Percentiles rank a stretch among this genome's conserved stretches.
These are phyloP conservation scores for Emys orbicularis DNA, from an alignment of 2,797 vertebrate genomes.

Conservation along the genomic window DNA sequence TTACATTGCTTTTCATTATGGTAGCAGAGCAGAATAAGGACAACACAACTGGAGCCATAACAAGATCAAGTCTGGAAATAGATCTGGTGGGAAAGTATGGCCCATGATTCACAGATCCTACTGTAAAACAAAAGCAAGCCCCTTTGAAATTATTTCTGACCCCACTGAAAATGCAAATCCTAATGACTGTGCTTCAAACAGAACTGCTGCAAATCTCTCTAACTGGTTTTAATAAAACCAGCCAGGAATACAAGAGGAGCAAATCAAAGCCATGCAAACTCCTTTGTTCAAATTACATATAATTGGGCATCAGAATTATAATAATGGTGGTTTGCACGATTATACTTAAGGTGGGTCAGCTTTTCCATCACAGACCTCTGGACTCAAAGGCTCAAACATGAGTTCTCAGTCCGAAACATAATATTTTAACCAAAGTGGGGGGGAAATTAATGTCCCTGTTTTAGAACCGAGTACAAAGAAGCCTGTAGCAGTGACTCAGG, in stretches of 20 bases:
- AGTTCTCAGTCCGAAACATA: neutral
- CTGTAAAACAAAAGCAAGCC: constrained; percentile 5
- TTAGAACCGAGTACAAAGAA: accelerated
- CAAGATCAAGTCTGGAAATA: accelerated
- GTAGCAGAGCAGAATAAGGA: neutral
- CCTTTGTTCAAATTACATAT: constrained; percentile 49
- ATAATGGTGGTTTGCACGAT: constrained; percentile 35
- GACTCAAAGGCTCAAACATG: neutral
- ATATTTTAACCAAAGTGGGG: neutral
- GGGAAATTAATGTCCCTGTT: neutral
- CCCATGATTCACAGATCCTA: neutral
- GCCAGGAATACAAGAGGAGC: constrained; percentile 47
- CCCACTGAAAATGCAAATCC: constrained; percentile 23
- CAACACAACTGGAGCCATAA: neutral
- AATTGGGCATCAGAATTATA: constrained; percentile 37
- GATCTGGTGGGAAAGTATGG: accelerated
- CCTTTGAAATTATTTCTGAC: neutral
- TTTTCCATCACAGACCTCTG: neutral
- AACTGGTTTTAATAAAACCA: constrained; percentile 62
- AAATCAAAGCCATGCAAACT: constrained; percentile 59
- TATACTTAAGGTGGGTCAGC: neutral
- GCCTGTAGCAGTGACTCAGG: accelerated
- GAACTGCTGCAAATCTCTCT: constrained; percentile 39
- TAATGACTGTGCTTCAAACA: constrained; percentile 49
- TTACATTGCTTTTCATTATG: neutral